phyloP scores from a whole-genome alignment of 2,113 vertebrate genomes.

The Chloroceryle aenea region DNA sequence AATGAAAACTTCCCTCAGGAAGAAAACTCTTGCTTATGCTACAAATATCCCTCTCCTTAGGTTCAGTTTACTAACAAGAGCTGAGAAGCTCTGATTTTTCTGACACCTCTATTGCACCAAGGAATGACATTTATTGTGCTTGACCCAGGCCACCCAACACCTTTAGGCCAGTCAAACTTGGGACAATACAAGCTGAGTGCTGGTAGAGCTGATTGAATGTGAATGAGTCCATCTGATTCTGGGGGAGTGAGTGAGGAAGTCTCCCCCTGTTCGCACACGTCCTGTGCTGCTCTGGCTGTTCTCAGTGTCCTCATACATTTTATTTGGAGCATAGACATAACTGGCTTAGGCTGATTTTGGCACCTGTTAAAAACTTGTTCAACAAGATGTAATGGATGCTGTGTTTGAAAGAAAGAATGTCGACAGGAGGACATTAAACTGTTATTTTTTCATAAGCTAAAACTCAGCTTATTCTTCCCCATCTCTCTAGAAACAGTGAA shows the following conservation, averaged over 20 bases:
- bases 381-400: background rate
- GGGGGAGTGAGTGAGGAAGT: background rate
- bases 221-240: background rate
- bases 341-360: background rate
- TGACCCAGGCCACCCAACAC: background rate
- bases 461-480: background rate
- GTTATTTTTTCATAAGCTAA: background rate
- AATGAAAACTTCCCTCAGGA: background rate
- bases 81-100: background rate
- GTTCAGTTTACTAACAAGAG: background rate
- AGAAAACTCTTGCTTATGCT: background rate
- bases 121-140: background rate
- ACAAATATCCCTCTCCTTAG: background rate
- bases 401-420: background rate
- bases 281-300: background rate
- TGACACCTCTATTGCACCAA: background rate
- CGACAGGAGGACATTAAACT: background rate
- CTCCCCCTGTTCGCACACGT: accelerated
- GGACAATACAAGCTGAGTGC: background rate
- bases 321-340: accelerated
- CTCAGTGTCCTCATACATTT: background rate
- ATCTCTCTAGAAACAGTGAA: background rate
- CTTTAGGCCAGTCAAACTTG: background rate
- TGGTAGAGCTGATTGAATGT: accelerated
- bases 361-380: background rate